These are phyloP conservation scores for Temnothorax rugatulus DNA, from an alignment of 2,888 invertebrate genomes.

Conservation along the genomic window DNA sequence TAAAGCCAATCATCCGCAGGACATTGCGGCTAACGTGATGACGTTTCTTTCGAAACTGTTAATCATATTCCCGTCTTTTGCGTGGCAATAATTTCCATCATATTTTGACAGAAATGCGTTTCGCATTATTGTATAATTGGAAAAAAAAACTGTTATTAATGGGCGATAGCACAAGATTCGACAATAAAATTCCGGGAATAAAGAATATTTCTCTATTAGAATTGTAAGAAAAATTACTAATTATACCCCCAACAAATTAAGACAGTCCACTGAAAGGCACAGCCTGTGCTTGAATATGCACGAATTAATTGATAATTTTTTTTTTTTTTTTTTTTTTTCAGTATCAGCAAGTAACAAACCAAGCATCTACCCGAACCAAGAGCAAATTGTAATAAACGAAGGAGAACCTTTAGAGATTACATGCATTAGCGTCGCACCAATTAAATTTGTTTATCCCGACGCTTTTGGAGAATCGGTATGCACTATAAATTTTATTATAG, in stretches of 20 bases:
- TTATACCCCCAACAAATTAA: neutral
- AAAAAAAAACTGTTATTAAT: slow-evolving; percentile 2
- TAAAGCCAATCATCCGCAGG: slow-evolving; percentile 67
- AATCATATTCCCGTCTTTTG: neutral
- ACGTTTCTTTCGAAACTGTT: slow-evolving; percentile 29
- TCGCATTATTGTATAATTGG: neutral
- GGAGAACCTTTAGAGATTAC: slow-evolving; percentile 76
- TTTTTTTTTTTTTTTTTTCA: slow-evolving; percentile 53
- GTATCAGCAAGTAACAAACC: slow-evolving; percentile 69
- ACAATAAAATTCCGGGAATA: neutral
- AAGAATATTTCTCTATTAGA: neutral
- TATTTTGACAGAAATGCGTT: neutral
- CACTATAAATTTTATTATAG: neutral
- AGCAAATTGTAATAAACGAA: slow-evolving; percentile 77
- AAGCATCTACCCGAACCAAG: slow-evolving; percentile 59
- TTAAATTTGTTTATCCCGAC: slow-evolving; percentile 76
- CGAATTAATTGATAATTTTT: neutral
- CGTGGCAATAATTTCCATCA: neutral
- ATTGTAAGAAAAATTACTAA: neutral
- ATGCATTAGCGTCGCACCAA: slow-evolving; percentile 69
- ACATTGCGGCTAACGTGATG: slow-evolving; percentile 68
- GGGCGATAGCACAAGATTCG: neutral
- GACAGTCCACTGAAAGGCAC: neutral
- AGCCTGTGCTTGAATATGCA: neutral
- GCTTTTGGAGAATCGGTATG: slow-evolving; percentile 38